A percentile compares a stretch with the other conserved stretches of the same genome.
Conservation (phyloP, 2,797 vertebrate species). For the Pelobates cultripes region DNA sequence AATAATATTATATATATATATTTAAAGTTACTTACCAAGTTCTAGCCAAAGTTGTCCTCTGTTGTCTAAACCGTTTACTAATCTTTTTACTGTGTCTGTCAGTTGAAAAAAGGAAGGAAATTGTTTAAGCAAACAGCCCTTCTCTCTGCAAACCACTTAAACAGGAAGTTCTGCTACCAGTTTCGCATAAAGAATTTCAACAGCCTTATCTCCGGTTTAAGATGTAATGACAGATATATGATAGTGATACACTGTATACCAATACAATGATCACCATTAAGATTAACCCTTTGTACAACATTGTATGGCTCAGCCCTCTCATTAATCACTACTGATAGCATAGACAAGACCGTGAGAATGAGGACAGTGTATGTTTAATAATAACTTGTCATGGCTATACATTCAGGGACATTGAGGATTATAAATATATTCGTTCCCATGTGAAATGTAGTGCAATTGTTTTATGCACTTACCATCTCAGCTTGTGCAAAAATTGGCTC, state of each 20-base stretch:
- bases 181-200: background rate
- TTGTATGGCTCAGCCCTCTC: too few relatives aligned
- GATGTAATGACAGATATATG: background rate
- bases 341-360: too few relatives aligned
- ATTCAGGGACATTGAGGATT: too few relatives aligned
- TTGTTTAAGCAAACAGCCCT: background rate
- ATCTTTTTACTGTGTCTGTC: conserved; percentile 1
- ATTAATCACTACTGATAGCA: too few relatives aligned
- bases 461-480: too few relatives aligned
- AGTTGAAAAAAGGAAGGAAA: conserved; percentile 43
- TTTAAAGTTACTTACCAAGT: conserved; percentile 27
- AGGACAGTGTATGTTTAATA: too few relatives aligned
- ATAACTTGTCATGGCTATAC: too few relatives aligned
- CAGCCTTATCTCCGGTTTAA: background rate
- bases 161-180: conserved; percentile 34
- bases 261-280: background rate
- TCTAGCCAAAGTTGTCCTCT: background rate
- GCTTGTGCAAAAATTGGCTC: too few relatives aligned
- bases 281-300: too few relatives aligned
- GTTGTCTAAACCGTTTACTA: background rate
- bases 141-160: conserved; percentile 22
- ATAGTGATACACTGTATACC: background rate
- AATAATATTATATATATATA: too few relatives aligned
- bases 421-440: too few relatives aligned
- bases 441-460: too few relatives aligned